These are phyloP conservation scores for Lates japonicus DNA, from an alignment of 2,797 vertebrate genomes.

Conservation along the genomic window DNA sequence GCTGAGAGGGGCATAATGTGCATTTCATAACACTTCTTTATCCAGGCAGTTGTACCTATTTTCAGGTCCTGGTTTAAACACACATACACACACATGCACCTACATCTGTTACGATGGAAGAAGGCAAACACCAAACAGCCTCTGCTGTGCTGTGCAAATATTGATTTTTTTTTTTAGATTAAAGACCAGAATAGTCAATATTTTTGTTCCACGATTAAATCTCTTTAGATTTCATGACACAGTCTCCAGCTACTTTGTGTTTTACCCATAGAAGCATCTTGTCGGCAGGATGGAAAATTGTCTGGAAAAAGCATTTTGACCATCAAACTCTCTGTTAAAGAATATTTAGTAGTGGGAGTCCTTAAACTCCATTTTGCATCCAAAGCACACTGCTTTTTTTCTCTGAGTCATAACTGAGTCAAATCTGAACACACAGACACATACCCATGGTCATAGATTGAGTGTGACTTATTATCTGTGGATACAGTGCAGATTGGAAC, in stretches of 20 bases:
- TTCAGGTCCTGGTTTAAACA: constrained; percentile 34
- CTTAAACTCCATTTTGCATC: constrained; percentile 1
- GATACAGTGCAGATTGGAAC: not conserved
- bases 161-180: constrained; percentile 27
- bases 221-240: not conserved
- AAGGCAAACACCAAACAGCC: constrained; percentile 18
- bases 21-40: constrained; percentile 38
- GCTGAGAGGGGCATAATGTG: constrained; percentile 16
- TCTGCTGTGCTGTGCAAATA: constrained; percentile 33
- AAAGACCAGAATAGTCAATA: constrained; percentile 39
- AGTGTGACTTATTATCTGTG: not conserved
- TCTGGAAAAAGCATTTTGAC: not conserved
- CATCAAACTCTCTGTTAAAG: constrained; percentile 5
- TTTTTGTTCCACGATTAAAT: constrained; percentile 19
- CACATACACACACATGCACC: not conserved
- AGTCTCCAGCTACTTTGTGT: not conserved
- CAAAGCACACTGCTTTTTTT: not conserved
- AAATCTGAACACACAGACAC: not conserved
- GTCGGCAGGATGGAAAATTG: not conserved
- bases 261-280: not conserved
- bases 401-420: constrained; percentile 6
- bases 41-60: constrained; percentile 9
- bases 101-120: constrained; percentile 26
- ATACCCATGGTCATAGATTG: not conserved
- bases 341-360: not conserved